A percentile compares a stretch with the other conserved stretches of the same genome.
phyloP scores from a whole-genome alignment of 2,888 invertebrate genomes.

The Drosophila seclusa region DNA sequence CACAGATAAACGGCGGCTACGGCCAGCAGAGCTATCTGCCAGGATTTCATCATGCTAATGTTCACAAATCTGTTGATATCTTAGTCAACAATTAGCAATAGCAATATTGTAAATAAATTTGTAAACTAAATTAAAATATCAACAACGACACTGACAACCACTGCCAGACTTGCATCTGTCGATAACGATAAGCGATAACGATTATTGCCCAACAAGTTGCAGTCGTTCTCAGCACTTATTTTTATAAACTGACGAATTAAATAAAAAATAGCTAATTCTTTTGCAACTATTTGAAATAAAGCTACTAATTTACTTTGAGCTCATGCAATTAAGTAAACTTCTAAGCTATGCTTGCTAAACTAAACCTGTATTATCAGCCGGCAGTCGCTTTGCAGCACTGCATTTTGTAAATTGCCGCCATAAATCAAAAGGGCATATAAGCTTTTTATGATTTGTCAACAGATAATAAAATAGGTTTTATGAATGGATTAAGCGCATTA shows the following conservation, averaged over 20 bases:
- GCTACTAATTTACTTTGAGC: neutral
- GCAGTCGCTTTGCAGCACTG: neutral
- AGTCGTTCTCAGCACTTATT: slow-evolving; percentile 6
- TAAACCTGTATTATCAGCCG: slow-evolving; percentile 3
- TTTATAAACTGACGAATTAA: slow-evolving; percentile 26
- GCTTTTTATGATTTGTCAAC: no score
- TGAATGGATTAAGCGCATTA: neutral
- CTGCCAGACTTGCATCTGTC: slow-evolving; percentile 50
- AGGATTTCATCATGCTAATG: slow-evolving; percentile 64
- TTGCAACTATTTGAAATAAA: neutral
- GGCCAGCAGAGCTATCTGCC: slow-evolving; percentile 75
- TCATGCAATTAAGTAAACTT: neutral
- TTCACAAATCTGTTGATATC: neutral
- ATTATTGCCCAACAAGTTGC: slow-evolving; percentile 28
- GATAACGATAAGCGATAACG: slow-evolving; percentile 32
- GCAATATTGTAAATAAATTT: slow-evolving; percentile 36
- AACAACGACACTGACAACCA: slow-evolving; percentile 60
- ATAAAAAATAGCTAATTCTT: neutral
- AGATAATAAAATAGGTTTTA: neutral
- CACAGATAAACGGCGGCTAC: slow-evolving; percentile 75
- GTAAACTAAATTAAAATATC: slow-evolving; percentile 30
- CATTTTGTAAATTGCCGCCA: slow-evolving; percentile 5
- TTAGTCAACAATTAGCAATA: slow-evolving; percentile 14
- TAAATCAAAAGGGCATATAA: neutral
- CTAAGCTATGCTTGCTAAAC: neutral